Base-by-base conservation (phyloP, 1,140 invertebrate genomes). In the Piezodorus guildinii region DNA sequence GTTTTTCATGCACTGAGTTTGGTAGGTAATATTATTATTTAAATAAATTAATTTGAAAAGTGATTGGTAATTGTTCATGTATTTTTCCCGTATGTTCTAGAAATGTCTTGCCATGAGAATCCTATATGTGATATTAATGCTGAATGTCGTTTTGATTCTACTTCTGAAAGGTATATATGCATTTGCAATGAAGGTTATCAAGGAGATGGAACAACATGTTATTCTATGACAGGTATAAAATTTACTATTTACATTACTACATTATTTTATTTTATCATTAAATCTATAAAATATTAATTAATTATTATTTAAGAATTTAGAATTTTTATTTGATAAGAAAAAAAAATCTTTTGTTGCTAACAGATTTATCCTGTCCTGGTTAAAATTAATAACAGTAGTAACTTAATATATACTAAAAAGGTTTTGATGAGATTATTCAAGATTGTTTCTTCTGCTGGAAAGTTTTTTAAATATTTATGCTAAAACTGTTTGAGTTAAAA, bases 101-200 rank as follows among this genome's bases (percentile, higher is more conserved):
- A 85, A 62, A 74, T 82, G 60, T 86, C 85, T 64, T 86, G 85
- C 68, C 74, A 81, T 64, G 78, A 83, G 17, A 72, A 83, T 71
- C 78, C 88, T 70, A 81, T 85, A 69, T 90, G 93, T 77, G 80
- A 89, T 71, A 70, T 76, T 0, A 82, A 93, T 71, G 89, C 90
- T 17, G 78, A 77, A 25, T 94, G 91, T 62, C 73, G 79, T 9
- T 83, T 81, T 62, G 80, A 85, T 62, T 83, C 85, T 10, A 71
- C 78, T 12, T 68, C 79, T 15, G 79, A 79, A n/a, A 80, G 79
- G 58, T 81, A 81, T 60, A 81, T 80, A 54, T 96, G 93, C 74
- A 70, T 74, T 6, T 96, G 93, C 72, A 80, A 82, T 34, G 70
- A 80, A 27, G 91, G 90, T 14, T 95, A 82, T 72, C 74, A 75